These are phyloP conservation scores for Griposia aprilina DNA, from an alignment of 2,888 invertebrate genomes.

Conservation along the genomic window DNA sequence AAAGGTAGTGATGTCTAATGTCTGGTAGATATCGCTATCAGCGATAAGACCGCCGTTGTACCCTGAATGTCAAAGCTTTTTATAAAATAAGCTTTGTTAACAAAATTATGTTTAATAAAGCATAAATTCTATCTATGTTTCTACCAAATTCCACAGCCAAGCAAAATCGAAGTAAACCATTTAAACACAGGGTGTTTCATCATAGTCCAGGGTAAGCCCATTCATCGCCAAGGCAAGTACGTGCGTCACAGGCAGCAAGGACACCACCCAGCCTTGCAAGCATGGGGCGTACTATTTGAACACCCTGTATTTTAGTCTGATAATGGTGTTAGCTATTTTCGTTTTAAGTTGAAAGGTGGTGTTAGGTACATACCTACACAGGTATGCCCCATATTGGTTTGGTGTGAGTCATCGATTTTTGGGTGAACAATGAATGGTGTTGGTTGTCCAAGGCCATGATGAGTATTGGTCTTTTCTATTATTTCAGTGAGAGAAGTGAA, in stretches of 20 bases:
- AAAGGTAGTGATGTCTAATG: too few species aligned
- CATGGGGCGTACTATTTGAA: slow-evolving; percentile 75
- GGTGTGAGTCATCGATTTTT: slow-evolving; percentile 53
- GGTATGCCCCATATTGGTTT: slow-evolving; percentile 45
- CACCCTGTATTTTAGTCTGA: slow-evolving; percentile 76
- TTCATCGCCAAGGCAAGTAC: slow-evolving; percentile 77
- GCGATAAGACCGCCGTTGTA: not conserved
- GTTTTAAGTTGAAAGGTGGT: slow-evolving; percentile 65
- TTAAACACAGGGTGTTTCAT: slow-evolving; percentile 61
- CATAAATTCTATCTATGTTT: not conserved
- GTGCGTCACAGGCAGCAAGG: slow-evolving; percentile 83
- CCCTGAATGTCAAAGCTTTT: not conserved
- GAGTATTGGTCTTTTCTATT: not conserved
- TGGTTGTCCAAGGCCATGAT: slow-evolving; percentile 25
- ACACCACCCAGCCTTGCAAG: slow-evolving; percentile 65
- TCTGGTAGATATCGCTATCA: not conserved
- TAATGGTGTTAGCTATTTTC: slow-evolving; percentile 74
- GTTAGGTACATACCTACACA: slow-evolving; percentile 3
- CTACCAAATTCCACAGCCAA: not conserved
- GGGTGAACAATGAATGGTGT: slow-evolving; percentile 26
- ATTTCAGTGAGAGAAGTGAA: not conserved
- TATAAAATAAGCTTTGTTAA: not conserved
- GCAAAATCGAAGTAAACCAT: slow-evolving; percentile 31
- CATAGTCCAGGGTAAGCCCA: slow-evolving; percentile 71
- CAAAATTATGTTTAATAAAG: not conserved